These are phyloP conservation scores for Aspidiotus destructor DNA, from an alignment of 2,888 invertebrate species.

Conservation along the genomic window DNA sequence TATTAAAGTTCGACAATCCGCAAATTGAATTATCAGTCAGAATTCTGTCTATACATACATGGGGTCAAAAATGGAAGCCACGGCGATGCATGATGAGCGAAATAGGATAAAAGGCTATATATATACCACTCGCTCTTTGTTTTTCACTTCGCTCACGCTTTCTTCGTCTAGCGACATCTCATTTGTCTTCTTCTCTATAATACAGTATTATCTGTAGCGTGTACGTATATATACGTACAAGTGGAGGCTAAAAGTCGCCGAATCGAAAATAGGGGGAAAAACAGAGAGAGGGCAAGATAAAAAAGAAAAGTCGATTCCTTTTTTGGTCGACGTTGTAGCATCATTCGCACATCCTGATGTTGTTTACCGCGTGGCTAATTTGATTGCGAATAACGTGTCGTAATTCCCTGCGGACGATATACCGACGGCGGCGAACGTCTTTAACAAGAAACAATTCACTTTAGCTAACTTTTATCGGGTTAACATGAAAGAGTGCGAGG, in stretches of 20 bases:
- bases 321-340: not conserved
- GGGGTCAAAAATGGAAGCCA: not conserved
- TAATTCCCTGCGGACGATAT: not conserved
- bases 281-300: not conserved
- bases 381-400: conserved; percentile 1
- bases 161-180: no score
- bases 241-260: no score
- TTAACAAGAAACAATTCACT: conserved; percentile 4
- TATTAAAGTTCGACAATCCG: conserved; percentile 4
- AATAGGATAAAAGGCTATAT: not conserved
- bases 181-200: no score
- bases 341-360: not conserved
- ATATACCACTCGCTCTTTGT: not conserved
- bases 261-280: no score
- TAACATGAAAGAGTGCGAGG: not conserved
- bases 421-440: not conserved
- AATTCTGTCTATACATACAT: not conserved
- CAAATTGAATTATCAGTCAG: conserved; percentile 4
- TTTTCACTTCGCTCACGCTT: not conserved
- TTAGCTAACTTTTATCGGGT: conserved; percentile 3
- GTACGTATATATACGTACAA: no score
- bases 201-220: no score
- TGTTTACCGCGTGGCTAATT: conserved; percentile 4
- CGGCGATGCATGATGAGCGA: not conserved
- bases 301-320: not conserved